Base-by-base conservation (phyloP, 2,888 invertebrate species). In the Agonopterix arenella region DNA sequence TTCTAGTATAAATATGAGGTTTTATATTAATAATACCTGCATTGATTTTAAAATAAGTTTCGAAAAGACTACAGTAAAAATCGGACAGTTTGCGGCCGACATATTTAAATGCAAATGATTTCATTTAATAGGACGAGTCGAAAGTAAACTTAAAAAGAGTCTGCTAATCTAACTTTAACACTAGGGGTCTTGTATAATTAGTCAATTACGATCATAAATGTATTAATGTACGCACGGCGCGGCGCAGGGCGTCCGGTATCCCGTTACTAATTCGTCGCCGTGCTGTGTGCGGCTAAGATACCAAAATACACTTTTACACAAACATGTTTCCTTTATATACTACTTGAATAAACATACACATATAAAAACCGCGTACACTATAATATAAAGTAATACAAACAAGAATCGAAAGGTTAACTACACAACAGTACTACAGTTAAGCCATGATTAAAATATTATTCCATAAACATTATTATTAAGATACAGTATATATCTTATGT, bases 181-280 rank as follows among this genome's bases (percentile, higher is more conserved):
- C 85, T 88, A 88, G 74, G 83, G 84, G 73, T 76, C 13, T 77
- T 76, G 75, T 82, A 80, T 85, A 90, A 90, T 90, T 90, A 90
- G 90, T 90, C 90, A 90, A 90, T 90, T 90, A 90, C 90, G 90
- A 90, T 90, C 73, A 80, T 89, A 88, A 89, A 79, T 85, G 73
- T 83, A 86, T 81, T 77, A 73, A 40, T 46, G n/a, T 13, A 57
- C 58, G 60, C 66, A 53, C 62, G 57, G 59, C 56, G 11, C 50
- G 59, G 18, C 44, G 11, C 11, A 8, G 55, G 56, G 60, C 61
- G 58, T 61, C 62, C 62, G 61, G 28, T 5, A 28, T 28, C 28
- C 28, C 28, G 5, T 28, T 5, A 28, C 28, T 28, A 28, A 28
- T 28, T 28, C 66, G 40, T 62, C 68, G 59, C 57, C 52, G 53